Evolutionary conservation across 2,888 invertebrate species (phyloP).

Genomic region (Hyalella azteca): DNA sequence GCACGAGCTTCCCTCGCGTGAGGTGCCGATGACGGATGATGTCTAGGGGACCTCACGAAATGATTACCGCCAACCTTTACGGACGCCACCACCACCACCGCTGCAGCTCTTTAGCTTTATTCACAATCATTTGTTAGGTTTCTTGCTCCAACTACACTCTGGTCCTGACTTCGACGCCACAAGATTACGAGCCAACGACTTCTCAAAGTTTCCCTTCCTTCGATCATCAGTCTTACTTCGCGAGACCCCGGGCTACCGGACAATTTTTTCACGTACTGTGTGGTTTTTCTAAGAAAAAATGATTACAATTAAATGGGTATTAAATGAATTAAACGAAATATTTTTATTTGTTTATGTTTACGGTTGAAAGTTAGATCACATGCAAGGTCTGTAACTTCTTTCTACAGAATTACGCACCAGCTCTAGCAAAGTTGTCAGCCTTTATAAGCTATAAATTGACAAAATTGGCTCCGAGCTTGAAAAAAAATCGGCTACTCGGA

Average conservation of each 20-base stretch:
- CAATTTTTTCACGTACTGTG: background rate
- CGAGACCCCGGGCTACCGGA: background rate
- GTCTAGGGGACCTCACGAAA: conserved; percentile 33
- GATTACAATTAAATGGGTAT: no score
- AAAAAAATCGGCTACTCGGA: no score
- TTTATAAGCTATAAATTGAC: no score
- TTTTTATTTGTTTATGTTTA: no score
- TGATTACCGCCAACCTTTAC: conserved; percentile 35
- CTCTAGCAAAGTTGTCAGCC: no score
- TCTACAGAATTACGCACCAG: no score
- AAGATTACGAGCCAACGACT: conserved; percentile 25
- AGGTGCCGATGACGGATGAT: conserved; percentile 35
- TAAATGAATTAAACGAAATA: no score
- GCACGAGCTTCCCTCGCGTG: conserved; percentile 25
- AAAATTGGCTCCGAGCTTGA: no score
- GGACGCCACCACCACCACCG: conserved; percentile 28
- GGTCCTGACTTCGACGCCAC: background rate
- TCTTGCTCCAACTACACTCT: conserved; percentile 30
- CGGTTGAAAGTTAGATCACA: no score
- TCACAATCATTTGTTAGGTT: conserved; percentile 30
- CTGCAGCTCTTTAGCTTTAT: conserved; percentile 34
- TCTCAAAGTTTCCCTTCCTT: conserved; percentile 9
- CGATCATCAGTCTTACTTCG: conserved; percentile 6
- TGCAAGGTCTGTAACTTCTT: no score
- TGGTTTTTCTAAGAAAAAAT: background rate